Base-by-base conservation (phyloP, 2,113 vertebrate species). In the Lepisosteus oculatus region DNA sequence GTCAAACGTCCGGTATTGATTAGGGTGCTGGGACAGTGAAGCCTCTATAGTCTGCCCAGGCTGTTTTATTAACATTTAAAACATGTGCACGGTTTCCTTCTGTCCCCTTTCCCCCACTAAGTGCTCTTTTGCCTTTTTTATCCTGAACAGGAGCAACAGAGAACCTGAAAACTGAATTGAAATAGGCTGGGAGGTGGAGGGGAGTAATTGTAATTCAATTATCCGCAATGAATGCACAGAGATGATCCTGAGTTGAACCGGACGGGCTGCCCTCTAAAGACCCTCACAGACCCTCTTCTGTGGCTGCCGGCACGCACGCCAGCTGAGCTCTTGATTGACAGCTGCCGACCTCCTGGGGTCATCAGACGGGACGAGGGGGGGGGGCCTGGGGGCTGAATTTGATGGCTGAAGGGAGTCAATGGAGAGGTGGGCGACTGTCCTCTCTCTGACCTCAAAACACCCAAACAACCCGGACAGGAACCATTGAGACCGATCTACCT, bases 91-190 rank as follows among this genome's bases (percentile, higher is more conserved):
- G 8, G 8, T 9, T 6, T 51, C 47, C 47, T 51, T 9, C 47
- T 51, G 47, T 41, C 8, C 8, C 63, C 63, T 5, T 11, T 12
- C 3, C 41, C 7, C 9, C 17, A 43, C 8, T 43, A 41, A 65
- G 43, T 13, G 8, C 5, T 43, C 84, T 70, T 77, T 70, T 84
- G 85, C 85, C 78, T 81, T 88, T 87, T 84, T 86, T 84, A 78
- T 85, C 84, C 80, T 81, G 78, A 83, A 83, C 80, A 85, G 85
- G 83, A 82, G 77, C 81, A 77, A 14, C 76, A 85, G 85, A 85
- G 83, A 88, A 91, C 89, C 89, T 91, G 90, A 90, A 89, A 87
- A 90, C 88, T 90, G 87, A 79, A 89, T 89, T 90, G 85, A 85
- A 12, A 17, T 9, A 14, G 42, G 64, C 43, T 13, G 43, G 7